These are phyloP conservation scores for Ametastegia equiseti DNA, from an alignment of 2,888 invertebrate species.

Conservation along the genomic window DNA sequence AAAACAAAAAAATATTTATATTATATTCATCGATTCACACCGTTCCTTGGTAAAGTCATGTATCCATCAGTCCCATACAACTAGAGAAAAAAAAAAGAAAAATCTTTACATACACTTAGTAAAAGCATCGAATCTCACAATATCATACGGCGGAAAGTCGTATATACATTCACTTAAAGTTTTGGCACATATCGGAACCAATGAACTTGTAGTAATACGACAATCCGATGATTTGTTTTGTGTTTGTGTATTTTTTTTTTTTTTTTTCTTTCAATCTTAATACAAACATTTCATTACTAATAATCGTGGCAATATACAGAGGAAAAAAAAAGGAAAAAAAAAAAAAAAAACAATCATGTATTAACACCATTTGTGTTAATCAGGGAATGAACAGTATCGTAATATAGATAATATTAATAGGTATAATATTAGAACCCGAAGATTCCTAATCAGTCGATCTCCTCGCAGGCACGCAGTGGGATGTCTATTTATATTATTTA, in stretches of 20 bases:
- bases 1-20: constrained; percentile 28
- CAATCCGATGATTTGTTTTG: no score
- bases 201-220: not conserved
- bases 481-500: constrained; percentile 36
- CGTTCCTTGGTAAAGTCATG: constrained; percentile 58
- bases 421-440: constrained; percentile 50
- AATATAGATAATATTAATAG: constrained; percentile 49
- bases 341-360: not conserved
- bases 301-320: constrained; percentile 53
- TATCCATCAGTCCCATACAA: constrained; percentile 59
- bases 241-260: no score
- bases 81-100: constrained; percentile 51
- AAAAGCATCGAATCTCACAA: not conserved
- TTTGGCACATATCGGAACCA: not conserved
- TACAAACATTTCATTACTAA: constrained; percentile 57
- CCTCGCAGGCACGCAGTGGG: constrained; percentile 50
- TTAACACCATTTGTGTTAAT: not conserved
- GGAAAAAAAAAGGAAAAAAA: constrained; percentile 57
- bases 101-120: constrained; percentile 45
- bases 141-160: not conserved
- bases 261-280: no score
- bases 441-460: constrained; percentile 53
- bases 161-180: constrained; percentile 6
- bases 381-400: constrained; percentile 37
- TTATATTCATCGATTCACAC: constrained; percentile 47